Conservation (phyloP, 2,797 vertebrate species). For the Glyptemys insculpta region DNA sequence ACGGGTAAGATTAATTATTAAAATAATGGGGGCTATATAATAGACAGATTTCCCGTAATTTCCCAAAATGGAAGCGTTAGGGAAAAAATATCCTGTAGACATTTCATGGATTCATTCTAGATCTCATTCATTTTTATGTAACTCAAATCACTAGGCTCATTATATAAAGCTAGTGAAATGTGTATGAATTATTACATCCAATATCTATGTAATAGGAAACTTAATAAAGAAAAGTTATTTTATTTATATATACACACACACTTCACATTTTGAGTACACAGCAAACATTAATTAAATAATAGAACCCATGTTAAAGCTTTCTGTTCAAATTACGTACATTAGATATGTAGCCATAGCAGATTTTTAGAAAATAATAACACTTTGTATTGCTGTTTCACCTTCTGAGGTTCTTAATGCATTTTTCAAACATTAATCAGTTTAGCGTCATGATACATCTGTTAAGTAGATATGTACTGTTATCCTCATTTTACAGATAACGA, state of each 20-base stretch:
- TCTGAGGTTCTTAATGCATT: not conserved
- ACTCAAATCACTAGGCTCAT: not conserved
- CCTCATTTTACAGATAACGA: not conserved
- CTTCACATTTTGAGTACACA: not conserved
- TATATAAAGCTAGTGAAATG: not conserved
- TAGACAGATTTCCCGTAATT: not conserved
- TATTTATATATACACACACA: not conserved
- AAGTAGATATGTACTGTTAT: not conserved
- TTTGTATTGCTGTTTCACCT: not conserved
- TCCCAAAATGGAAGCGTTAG: not conserved
- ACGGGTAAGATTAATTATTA: not conserved
- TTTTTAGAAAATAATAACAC: not conserved
- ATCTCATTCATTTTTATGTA: not conserved
- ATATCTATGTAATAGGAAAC: not conserved
- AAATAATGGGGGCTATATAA: not conserved
- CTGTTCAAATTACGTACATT: not conserved
- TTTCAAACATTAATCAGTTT: not conserved
- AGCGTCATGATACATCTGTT: not conserved
- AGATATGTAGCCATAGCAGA: not conserved
- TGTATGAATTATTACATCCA: not conserved
- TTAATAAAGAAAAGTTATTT: not conserved
- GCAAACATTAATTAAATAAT: not conserved
- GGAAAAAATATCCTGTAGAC: not conserved
- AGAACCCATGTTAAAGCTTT: conserved; percentile 12
- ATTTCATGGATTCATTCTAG: not conserved